Conservation (phyloP, 2,888 invertebrate species). For the Macropis europaea region DNA sequence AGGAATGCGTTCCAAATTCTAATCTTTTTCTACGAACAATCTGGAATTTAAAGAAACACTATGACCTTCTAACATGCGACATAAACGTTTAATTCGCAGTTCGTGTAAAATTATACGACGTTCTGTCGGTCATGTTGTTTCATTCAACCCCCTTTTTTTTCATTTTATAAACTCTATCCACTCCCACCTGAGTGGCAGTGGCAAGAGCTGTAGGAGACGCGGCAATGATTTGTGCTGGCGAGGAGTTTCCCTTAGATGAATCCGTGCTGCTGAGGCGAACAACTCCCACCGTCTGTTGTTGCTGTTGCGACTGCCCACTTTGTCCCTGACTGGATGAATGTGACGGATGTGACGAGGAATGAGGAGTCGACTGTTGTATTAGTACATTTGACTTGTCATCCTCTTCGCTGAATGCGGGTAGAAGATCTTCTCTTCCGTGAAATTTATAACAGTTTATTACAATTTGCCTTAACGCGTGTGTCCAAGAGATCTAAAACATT, state of each 20-base stretch:
- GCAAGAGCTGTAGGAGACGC: constrained; percentile 78
- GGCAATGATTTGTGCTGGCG: constrained; percentile 78
- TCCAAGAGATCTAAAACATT: constrained; percentile 99
- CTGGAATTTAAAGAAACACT: constrained; percentile 40
- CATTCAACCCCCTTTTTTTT: constrained; percentile 46
- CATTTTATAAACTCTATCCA: constrained; percentile 68
- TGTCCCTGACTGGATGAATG: constrained; percentile 71
- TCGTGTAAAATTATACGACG: neutral
- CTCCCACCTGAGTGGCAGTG: constrained; percentile 79
- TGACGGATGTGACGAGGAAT: constrained; percentile 72
- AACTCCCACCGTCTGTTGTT: constrained; percentile 79
- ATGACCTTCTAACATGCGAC: constrained; percentile 3
- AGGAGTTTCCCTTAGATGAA: constrained; percentile 80
- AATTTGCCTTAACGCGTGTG: constrained; percentile 96
- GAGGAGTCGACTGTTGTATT: constrained; percentile 81
- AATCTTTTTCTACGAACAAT: constrained; percentile 16
- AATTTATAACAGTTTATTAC: constrained; percentile 99
- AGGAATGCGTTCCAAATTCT: constrained; percentile 31
- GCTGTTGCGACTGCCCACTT: constrained; percentile 69
- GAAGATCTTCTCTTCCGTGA: constrained; percentile 96
- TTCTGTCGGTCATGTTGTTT: constrained; percentile 34
- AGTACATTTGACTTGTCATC: constrained; percentile 88
- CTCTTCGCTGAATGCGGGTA: constrained; percentile 96
- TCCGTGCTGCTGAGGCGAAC: constrained; percentile 77
- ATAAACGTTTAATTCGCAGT: neutral